Evolutionary conservation across 2,113 vertebrate genomes (phyloP), one percentile per base, ranked within the genome.

Genomic region (Carettochelys insculpta): DNA sequence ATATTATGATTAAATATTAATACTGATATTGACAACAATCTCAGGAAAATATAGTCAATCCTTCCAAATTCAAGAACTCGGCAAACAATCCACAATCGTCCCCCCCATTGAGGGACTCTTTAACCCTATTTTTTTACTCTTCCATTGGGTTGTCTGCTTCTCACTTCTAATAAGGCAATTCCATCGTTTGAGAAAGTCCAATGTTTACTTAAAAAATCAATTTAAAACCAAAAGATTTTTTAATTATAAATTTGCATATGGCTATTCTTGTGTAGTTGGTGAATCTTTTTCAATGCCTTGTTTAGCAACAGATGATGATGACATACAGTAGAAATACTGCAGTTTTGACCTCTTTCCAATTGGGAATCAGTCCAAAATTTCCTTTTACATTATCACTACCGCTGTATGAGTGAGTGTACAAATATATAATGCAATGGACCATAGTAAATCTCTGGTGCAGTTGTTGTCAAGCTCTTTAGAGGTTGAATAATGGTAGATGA

Each of bases 11-110:
- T n/a, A n/a, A n/a, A n/a, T n/a, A n/a, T n/a, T n/a, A n/a, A n/a
- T n/a, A n/a, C n/a, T n/a, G 6, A 19, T 1, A 0, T 68, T 29
- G 4, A 4, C 81, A 11, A 61, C 1, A 0, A n/a, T 85, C 10
- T 22, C 1, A 4, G 8, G n/a, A 68, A 68, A 38, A 68, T 0
- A 1, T 5, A 3, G 78, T 51, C 81, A 81, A 9, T 54, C 11
- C 19, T 50, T 12, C 73, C 41, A 77, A 83, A 50, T 47, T 45
- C 11, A 61, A 52, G 77, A 78, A 41, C 38, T 4, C 27, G 2
- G 4, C 29, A 65, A 78, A 87, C 4, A 52, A 6, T 14, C 68
- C 47, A 47, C n/a, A 22, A 38, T n/a, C n/a, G 12, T 58, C 31
- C 54, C 14, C n/a, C 61, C 34, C 1, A n/a, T 5, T 34, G 31